A percentile compares a stretch with the other conserved stretches of the same genome.
Conservation (phyloP, 2,888 invertebrate genomes). For the Diarsia dahlii region DNA sequence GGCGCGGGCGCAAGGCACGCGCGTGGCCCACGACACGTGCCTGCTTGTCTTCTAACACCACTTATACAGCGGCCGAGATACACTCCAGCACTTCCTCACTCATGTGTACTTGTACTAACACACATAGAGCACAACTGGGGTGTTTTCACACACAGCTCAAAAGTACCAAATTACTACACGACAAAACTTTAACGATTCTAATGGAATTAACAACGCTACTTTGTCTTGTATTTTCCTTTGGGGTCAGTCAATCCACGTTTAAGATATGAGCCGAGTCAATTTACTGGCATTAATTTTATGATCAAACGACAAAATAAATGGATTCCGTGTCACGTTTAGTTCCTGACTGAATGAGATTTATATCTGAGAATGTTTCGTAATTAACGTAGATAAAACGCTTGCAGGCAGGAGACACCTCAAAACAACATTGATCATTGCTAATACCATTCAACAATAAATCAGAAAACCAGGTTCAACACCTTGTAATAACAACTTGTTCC, state of each 20-base stretch:
- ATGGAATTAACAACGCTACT: constrained; percentile 62
- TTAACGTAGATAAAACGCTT: constrained; percentile 77
- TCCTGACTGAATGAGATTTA: constrained; percentile 67
- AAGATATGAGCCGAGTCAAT: constrained; percentile 55
- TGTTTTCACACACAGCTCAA: constrained; percentile 12
- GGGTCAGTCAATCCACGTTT: constrained; percentile 62
- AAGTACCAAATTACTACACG: constrained; percentile 10
- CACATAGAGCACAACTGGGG: constrained; percentile 18
- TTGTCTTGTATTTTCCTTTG: constrained; percentile 55
- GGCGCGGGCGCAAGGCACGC: constrained; percentile 73
- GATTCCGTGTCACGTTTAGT: constrained; percentile 67
- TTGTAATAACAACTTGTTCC: constrained; percentile 86
- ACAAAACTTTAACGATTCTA: constrained; percentile 56
- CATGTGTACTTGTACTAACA: constrained; percentile 37
- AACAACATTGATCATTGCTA: constrained; percentile 84
- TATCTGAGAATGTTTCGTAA: constrained; percentile 73
- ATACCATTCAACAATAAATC: constrained; percentile 84
- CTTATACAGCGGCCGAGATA: constrained; percentile 59
- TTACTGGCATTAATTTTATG: constrained; percentile 61
- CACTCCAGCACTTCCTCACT: constrained; percentile 57
- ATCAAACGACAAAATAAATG: constrained; percentile 62
- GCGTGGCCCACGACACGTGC: constrained; percentile 78
- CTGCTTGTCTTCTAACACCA: constrained; percentile 53
- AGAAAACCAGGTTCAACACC: constrained; percentile 86
- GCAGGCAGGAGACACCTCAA: constrained; percentile 81